These are phyloP conservation scores for Xiphorhynchus elegans DNA, from an alignment of 2,113 vertebrate genomes.

Conservation along the genomic window DNA sequence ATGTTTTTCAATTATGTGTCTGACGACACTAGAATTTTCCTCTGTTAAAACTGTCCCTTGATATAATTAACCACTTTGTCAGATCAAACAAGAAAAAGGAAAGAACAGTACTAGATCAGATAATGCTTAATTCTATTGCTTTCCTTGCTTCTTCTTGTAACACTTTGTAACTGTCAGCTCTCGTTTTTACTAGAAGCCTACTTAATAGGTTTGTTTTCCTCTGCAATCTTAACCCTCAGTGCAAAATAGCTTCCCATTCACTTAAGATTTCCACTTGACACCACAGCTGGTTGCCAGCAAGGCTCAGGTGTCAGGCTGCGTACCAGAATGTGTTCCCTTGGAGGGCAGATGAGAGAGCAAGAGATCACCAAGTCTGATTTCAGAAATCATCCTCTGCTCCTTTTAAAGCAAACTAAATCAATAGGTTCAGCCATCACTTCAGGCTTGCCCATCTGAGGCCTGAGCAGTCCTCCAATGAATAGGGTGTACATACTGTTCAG, in stretches of 20 bases:
- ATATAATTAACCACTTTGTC: not conserved
- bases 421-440: not conserved
- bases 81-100: not conserved
- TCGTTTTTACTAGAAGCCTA: not conserved
- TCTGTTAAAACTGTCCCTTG: not conserved
- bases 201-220: not conserved
- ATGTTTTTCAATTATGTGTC: not conserved
- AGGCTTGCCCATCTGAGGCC: not conserved
- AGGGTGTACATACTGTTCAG: not conserved
- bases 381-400: not conserved
- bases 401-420: constrained; percentile 7
- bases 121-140: not conserved
- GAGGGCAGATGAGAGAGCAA: not conserved
- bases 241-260: not conserved
- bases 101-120: not conserved
- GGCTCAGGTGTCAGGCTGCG: fast-evolving
- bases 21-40: not conserved
- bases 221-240: not conserved
- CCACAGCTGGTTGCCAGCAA: not conserved
- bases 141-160: not conserved
- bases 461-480: not conserved
- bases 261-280: not conserved
- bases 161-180: not conserved
- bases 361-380: not conserved
- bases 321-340: fast-evolving